Base-by-base conservation (phyloP, 2,888 invertebrate genomes). In the Helobdella robusta region DNA sequence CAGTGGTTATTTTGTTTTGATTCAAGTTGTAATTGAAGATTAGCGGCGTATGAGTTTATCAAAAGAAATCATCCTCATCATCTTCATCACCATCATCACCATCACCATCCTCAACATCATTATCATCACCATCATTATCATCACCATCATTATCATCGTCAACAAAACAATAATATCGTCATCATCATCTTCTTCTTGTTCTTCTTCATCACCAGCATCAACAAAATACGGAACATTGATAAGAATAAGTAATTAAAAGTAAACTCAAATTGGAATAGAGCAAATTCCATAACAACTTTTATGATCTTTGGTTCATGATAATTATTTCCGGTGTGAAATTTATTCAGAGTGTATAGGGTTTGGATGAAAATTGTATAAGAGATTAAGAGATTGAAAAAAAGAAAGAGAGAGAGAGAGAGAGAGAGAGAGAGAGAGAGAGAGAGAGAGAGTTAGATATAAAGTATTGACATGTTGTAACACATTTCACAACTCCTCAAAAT, bases 51-150 rank as follows among this genome's bases (percentile, higher is more conserved):
- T n/a, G n/a, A n/a, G n/a, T n/a, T 40, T 15, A 40, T 40, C 40
- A 40, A 15, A 8, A 40, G 11, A n/a, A n/a, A 40, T 40, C 54
- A 40, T 40, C 40, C 8, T 40, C 40, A 40, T 40, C 40, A 40
- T 40, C 40, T 15, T 40, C 40, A 40, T 40, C 40, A 40, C 15
- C 40, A 59, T 59, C 59, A 59, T 59, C 36, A 36, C 36, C 59
- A 20, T 35, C 59, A 59, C 18, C 36, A 35, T n/a, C 36, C 32
- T 36, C 59, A 2, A 35, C 59, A 32, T 59, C 59, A 59, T 59
- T 35, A 59, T 59, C 59, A 59, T 59, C 59, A 59, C 34, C 35
- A 32, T 30, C 35, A n/a, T 5, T 35, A 30, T 5, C 35, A 59
- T 32, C 34, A 32, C 5, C 59, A 32, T 32, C 59, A 59, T 4